Evolutionary conservation across 2,888 invertebrate species (phyloP), one percentile per base, ranked within the genome.

Genomic region (Caenorhabditis japonica): DNA sequence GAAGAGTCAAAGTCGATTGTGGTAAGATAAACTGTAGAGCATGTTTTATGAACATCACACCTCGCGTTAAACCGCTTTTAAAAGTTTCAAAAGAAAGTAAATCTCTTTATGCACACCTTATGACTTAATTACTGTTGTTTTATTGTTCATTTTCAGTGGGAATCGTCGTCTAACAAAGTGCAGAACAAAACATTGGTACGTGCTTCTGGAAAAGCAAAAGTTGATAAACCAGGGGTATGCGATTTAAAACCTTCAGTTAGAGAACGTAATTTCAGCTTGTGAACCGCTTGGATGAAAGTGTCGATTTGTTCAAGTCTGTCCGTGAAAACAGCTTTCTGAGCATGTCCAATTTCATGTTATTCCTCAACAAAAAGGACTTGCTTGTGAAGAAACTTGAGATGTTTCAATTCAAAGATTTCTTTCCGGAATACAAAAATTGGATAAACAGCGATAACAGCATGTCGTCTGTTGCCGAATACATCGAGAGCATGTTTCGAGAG

Each of bases 341-440:
- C 23, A 55, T 44, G n/a, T 61, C 75, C 2, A 60, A 64, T 19
- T 74, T 78, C 59, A 74, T 78, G 70, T 62, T 78, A 5, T 76
- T 78, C 36, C 62, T 78, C 30, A 78, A 78, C 64, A 78, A 78
- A 39, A 41, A 36, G 19, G 78, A 78, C 56, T 44, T 78, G 13
- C 60, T 78, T 39, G 38, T 34, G 10, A 53, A 61, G 27, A 78
- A 78, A 41, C 41, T 76, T 4, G 27, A 36, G 2, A 52, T n/a
- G 7, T n/a, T 64, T 23, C 27, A 41, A 3, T 61, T 78, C 17
- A 21, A 25, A 13, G 52, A 74, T n/a, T 71, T 49, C 53, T 62
- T 77, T 10, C 64, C 59, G 0, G 58, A 41, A 21, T 75, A 75
- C 39, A 46, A 60, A 15, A 15, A 61, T 3, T 59, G 58, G 71